Evolutionary conservation across 2,797 vertebrate genomes (phyloP), one percentile per base, ranked within the genome.

Genomic region (Coregonus sp.): DNA sequence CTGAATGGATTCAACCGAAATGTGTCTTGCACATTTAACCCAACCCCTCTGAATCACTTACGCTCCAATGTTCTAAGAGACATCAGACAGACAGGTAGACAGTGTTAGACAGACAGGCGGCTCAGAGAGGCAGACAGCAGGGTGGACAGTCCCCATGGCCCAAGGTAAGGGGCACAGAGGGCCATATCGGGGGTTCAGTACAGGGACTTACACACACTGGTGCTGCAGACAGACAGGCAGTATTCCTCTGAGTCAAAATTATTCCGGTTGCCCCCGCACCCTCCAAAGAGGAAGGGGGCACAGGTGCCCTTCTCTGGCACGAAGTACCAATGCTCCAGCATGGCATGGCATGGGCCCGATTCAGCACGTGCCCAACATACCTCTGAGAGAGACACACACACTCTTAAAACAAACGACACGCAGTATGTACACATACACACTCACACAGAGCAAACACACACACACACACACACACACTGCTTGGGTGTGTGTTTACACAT

Each of bases 231-330:
- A 94, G 94, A 96, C 91, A 98, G 91, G 96, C 98, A 99, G 97
- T 99, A 99, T 76, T 98, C 97, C 94, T 99, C 96, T 3, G 97
- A 97, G 81, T 96, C 97, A 98, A 99, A 99, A 97, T 99, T 99
- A 97, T 99, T 99, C 92, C 97, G 95, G 96, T 99, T 99, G 89
- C 98, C 98, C 50, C 97, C 98, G 77, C 98, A 99, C 93, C 98
- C 98, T 90, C 98, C 97, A 89, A 98, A 99, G 95, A 96, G 95
- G 96, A 99, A 99, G 80, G 95, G 96, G 59, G 92, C 95, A n/a
- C 98, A 99, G 89, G 93, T 94, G 91, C 96, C 95, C 92, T 94
- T 96, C 67, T 95, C 87, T 81, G 96, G 93, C 83, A 96, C 90
- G 96, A 98, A 99, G 95, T 95, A 98, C 98, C 98, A 99, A 86